Conservation (phyloP, 64 coral and sea anemone genomes). For the Astreopora myriophthalma region DNA sequence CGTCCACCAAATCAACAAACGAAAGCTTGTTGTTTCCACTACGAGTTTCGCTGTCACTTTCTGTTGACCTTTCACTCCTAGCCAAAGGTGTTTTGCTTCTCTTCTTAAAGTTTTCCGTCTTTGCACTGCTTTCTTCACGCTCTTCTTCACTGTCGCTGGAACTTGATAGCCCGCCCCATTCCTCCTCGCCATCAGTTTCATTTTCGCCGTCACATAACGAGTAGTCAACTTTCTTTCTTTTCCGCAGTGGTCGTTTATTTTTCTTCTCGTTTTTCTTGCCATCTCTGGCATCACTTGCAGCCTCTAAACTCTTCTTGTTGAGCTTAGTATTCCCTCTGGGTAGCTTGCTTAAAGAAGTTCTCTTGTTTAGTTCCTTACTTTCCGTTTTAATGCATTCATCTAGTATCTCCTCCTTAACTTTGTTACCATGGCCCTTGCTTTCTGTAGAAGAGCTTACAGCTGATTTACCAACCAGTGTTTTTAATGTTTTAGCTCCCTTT, state of each 20-base stretch:
- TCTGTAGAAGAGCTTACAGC: neutral
- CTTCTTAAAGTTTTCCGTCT: neutral
- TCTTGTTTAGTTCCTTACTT: neutral
- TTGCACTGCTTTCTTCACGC: neutral
- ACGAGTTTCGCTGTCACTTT: neutral
- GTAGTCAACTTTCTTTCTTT: slow-evolving; percentile 53
- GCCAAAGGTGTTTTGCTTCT: slow-evolving; percentile 5
- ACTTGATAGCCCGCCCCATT: slow-evolving; percentile 13
- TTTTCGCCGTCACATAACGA: neutral
- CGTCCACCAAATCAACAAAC: slow-evolving; percentile 56
- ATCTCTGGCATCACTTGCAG: neutral
- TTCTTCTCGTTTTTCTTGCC: neutral
- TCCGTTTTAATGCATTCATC: neutral
- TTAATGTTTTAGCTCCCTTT: neutral
- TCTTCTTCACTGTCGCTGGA: slow-evolving; percentile 32
- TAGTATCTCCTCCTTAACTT: neutral
- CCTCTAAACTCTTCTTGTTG: neutral
- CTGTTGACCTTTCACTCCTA: neutral
- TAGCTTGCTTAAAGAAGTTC: neutral
- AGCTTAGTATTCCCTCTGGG: neutral
- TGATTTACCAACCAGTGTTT: neutral
- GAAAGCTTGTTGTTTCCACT: neutral
- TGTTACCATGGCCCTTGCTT: neutral
- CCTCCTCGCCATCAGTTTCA: slow-evolving; percentile 5
- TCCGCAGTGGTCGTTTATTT: slow-evolving; percentile 34